phyloP scores from a whole-genome alignment of 2,113 vertebrate genomes.

The Xyliphius kryptos region DNA sequence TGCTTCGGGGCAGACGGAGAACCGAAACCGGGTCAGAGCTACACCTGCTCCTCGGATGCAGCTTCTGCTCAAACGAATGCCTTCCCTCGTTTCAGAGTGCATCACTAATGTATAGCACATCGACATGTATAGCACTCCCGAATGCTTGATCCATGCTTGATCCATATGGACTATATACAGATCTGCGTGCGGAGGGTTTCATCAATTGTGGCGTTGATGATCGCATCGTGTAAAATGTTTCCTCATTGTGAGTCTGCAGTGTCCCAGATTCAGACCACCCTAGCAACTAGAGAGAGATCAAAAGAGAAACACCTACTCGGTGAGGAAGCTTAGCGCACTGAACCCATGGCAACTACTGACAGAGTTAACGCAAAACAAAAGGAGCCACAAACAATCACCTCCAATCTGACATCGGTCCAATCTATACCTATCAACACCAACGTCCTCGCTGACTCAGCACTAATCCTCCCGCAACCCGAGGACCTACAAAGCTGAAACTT shows the following conservation, averaged over 20 bases:
- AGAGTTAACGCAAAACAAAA: background rate
- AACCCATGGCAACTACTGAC: constrained; percentile 40
- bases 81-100: no score
- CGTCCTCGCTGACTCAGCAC: no score
- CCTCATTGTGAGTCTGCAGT: constrained; percentile 41
- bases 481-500: no score
- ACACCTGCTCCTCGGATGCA: constrained; percentile 22
- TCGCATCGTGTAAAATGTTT: constrained; percentile 35
- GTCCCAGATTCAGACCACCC: constrained; percentile 46
- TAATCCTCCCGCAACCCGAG: no score
- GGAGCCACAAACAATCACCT: no score
- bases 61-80: background rate
- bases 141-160: no score
- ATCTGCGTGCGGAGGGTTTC: background rate
- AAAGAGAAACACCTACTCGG: constrained; percentile 46
- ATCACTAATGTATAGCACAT: no score
- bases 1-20: constrained; percentile 8
- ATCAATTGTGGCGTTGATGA: constrained; percentile 9
- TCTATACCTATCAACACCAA: no score
- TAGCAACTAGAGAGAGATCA: constrained; percentile 44
- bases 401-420: no score
- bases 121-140: no score
- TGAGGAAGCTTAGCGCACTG: constrained; percentile 21
- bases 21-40: constrained; percentile 22
- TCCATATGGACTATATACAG: background rate